Percentiles rank a stretch among this genome's conserved stretches.
phyloP scores from a whole-genome alignment of 2,888 invertebrate genomes.

The Vesta saturnalis region DNA sequence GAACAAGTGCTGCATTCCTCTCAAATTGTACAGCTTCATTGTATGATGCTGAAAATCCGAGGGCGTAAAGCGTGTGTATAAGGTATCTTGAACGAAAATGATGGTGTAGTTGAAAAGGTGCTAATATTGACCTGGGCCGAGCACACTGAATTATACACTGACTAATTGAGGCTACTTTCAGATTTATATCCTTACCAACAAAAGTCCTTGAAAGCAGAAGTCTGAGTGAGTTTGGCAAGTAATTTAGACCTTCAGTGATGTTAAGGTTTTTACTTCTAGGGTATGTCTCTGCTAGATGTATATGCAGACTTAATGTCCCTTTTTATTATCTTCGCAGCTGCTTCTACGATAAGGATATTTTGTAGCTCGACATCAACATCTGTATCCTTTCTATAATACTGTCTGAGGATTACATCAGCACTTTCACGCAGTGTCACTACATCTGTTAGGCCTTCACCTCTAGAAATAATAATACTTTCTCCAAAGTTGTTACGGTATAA shows the following conservation, averaged over 20 bases:
- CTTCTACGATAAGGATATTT: slow-evolving; percentile 6
- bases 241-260: slow-evolving; percentile 5
- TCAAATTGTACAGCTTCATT: too few species aligned
- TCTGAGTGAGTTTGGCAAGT: slow-evolving; percentile 8
- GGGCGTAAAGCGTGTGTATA: not conserved
- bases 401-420: slow-evolving; percentile 1
- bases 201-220: not conserved
- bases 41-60: too few species aligned
- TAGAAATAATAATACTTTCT: not conserved
- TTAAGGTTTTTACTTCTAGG: slow-evolving; percentile 6
- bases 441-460: slow-evolving; percentile 2
- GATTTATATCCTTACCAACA: not conserved
- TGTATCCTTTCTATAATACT: slow-evolving; percentile 2
- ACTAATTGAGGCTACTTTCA: not conserved
- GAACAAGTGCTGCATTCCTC: not conserved
- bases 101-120: not conserved
- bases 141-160: not conserved
- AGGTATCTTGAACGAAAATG: not conserved
- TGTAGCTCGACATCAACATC: not conserved
- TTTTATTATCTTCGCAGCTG: slow-evolving; percentile 6
- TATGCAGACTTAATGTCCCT: not conserved
- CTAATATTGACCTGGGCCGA: not conserved
- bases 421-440: slow-evolving; percentile 3
- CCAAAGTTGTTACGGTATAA: too few species aligned
- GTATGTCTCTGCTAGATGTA: slow-evolving; percentile 3